phyloP scores from a whole-genome alignment of 1,140 invertebrate species.

The Sminthurinus signatus region DNA sequence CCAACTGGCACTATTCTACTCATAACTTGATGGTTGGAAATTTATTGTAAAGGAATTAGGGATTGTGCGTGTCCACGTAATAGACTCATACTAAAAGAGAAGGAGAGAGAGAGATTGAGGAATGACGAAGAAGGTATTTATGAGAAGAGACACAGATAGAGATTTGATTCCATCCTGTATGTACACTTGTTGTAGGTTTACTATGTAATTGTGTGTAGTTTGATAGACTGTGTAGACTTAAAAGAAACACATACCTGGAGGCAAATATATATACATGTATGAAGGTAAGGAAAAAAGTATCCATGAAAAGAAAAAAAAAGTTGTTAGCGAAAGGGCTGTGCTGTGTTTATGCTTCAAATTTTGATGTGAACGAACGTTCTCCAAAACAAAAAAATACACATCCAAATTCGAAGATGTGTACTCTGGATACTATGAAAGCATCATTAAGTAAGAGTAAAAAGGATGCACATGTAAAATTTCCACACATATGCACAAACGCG shows the following conservation, averaged over 20 bases:
- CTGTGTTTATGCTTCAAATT: neutral
- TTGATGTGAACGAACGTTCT: slow-evolving; percentile 7
- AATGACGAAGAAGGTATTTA: neutral
- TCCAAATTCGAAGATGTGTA: neutral
- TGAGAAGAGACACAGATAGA: neutral
- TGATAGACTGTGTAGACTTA: neutral
- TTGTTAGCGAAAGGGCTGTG: neutral
- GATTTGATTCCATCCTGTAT: neutral
- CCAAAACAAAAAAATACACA: neutral
- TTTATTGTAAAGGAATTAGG: neutral
- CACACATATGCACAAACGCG: neutral
- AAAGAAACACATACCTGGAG: neutral
- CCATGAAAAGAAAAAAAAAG: neutral
- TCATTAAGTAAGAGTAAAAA: too few relatives aligned
- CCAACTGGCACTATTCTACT: too few relatives aligned
- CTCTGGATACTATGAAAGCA: too few relatives aligned
- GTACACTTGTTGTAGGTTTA: neutral
- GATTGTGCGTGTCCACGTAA: neutral
- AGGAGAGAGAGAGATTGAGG: neutral
- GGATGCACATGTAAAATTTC: too few relatives aligned
- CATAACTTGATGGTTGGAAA: too few relatives aligned
- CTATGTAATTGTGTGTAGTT: neutral
- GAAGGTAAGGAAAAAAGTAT: neutral
- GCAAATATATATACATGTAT: neutral
- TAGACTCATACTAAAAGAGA: neutral